Conservation (phyloP, 2,113 vertebrate genomes). For the Clarias macrocephalus region DNA sequence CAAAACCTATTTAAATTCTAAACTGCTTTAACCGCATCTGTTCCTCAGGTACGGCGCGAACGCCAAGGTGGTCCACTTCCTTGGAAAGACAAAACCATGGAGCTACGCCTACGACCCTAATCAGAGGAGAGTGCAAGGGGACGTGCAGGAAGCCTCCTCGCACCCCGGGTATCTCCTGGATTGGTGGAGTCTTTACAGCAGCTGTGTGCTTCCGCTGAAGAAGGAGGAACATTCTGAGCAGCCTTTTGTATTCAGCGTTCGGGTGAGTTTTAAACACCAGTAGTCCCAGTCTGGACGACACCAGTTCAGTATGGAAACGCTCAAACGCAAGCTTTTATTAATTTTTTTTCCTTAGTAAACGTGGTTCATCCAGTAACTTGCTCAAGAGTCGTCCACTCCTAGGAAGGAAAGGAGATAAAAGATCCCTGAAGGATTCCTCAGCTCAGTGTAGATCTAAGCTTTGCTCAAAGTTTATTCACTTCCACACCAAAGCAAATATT, state of each 20-base stretch:
- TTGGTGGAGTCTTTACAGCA: conserved; percentile 87
- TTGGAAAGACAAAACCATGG: conserved; percentile 91
- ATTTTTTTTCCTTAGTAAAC: no score
- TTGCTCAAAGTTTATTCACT: background rate
- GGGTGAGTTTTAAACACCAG: conserved; percentile 68
- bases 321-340: no score
- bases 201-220: conserved; percentile 79
- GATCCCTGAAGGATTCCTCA: no score
- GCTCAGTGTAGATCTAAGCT: no score
- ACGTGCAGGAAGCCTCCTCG: conserved; percentile 69
- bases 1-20: background rate
- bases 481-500: background rate
- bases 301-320: no score
- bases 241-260: conserved; percentile 72
- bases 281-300: background rate
- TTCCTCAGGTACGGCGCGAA: conserved; percentile 83
- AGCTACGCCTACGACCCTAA: conserved; percentile 83
- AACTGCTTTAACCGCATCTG: background rate
- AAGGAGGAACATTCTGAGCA: conserved; percentile 76
- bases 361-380: no score
- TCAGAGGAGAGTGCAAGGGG: conserved; percentile 75
- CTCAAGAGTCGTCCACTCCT: no score
- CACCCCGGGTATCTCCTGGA: conserved; percentile 84
- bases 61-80: conserved; percentile 95
- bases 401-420: no score